Evolutionary conservation across 1,140 invertebrate genomes (phyloP).

Genomic region (Musca domestica): DNA sequence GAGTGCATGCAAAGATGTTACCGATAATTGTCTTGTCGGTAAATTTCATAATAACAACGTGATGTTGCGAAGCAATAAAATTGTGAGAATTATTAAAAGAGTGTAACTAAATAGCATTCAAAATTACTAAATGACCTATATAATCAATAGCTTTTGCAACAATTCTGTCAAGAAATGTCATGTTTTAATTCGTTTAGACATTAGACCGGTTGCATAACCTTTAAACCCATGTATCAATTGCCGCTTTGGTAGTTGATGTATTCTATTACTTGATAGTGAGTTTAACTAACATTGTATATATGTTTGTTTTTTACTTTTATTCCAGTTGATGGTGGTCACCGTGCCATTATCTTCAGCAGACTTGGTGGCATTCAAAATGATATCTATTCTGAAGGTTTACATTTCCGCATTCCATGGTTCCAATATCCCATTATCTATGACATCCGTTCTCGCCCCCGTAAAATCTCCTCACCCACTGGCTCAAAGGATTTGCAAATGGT

Average conservation of each 20-base stretch:
- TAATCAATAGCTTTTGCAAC: not conserved
- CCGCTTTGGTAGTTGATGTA: not conserved
- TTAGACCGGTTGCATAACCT: conserved; percentile 5
- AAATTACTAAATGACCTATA: too few relatives aligned
- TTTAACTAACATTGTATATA: not conserved
- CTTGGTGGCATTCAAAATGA: conserved; percentile 90
- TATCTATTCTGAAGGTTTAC: conserved; percentile 90
- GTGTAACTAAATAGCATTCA: too few relatives aligned
- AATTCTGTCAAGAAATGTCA: not conserved
- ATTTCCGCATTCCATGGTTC: conserved; percentile 98
- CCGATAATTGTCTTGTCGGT: conserved; percentile 9
- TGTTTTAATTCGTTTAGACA: too few relatives aligned
- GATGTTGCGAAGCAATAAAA: conserved; percentile 28
- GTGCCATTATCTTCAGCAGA: conserved; percentile 97
- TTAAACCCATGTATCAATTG: not conserved
- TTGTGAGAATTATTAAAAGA: too few relatives aligned
- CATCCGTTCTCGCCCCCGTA: conserved; percentile 91
- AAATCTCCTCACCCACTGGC: conserved; percentile 96
- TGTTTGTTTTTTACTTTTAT: not conserved
- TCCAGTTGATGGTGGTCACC: conserved; percentile 96
- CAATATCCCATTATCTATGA: conserved; percentile 99
- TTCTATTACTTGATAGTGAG: not conserved
- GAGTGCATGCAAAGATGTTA: not conserved
- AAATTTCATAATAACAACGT: conserved; percentile 43
- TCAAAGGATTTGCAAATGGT: conserved; percentile 99